Base-by-base conservation (phyloP, 2,888 invertebrate genomes). In the Dione vanillae region DNA sequence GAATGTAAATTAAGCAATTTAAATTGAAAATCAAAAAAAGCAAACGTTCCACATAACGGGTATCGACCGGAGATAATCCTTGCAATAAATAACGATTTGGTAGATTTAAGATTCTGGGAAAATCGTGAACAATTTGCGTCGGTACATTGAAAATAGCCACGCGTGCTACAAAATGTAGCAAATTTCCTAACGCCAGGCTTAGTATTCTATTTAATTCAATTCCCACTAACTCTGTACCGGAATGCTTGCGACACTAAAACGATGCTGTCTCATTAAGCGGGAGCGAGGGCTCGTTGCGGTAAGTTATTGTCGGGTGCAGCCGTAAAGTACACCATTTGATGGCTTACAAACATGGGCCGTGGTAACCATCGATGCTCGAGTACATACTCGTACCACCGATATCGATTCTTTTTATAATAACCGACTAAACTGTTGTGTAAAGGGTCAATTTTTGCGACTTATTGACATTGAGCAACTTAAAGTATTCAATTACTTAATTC, bases 321-420 rank as follows among this genome's bases (percentile, higher is more conserved):
- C 85, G 83, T 92, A 92, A 92, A 92, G 78, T 91, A 85, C 81
- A 80, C 77, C 81, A 87, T 84, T 90, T 89, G 88, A 91, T 90
- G 85, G 88, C 83, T 35, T 49, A 74, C 83, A 85, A 81, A 85
- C 88, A 90, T 70, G 67, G 73, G 43, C 70, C 65, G 65, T 40
- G 61, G 56, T 69, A 72, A 69, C 66, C 73, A 70, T 70, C 43
- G n/a, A n/a, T n/a, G n/a, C n/a, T n/a, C n/a, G 70, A 65, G 49
- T 65, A 59, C 19, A 49, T 19, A 65, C 62, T 59, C 54, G 37
- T 68, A 51, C 20, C 43, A 52, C 16, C 59, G n/a, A 67, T 61
- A 61, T 45, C 62, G 61, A 43, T 70, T 70, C 65, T 59, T 65
- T 67, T 58, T 52, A 27, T 45, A 40, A 37, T 49, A 16, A 41